These are phyloP conservation scores for Mobula birostris DNA, from an alignment of 2,113 vertebrate species.

Conservation along the genomic window DNA sequence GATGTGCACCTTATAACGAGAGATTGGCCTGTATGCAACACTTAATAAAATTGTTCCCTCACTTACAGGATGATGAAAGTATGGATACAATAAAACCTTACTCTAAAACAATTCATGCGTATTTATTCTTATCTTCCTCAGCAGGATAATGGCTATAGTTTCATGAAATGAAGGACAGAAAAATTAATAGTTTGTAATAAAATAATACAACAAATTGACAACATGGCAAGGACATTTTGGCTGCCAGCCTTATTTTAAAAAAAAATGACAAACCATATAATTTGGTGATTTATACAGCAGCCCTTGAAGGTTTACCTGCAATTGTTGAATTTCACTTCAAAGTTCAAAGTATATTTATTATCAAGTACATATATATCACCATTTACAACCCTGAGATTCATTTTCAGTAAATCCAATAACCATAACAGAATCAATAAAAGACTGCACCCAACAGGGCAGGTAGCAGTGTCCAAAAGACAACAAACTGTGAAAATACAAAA, in stretches of 20 bases:
- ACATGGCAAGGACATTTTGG: neutral
- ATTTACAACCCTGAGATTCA: too few relatives aligned
- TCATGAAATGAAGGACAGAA: neutral
- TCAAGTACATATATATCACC: too few relatives aligned
- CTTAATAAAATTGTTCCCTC: too few relatives aligned
- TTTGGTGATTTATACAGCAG: neutral
- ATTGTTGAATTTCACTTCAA: neutral
- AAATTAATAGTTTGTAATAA: slow-evolving; percentile 1
- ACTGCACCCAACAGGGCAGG: too few relatives aligned
- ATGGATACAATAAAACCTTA: neutral
- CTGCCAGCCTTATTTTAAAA: neutral
- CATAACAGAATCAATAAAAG: too few relatives aligned
- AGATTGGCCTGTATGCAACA: too few relatives aligned
- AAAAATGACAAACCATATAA: neutral
- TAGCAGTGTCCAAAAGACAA: too few relatives aligned
- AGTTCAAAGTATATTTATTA: too few relatives aligned
- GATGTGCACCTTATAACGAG: too few relatives aligned
- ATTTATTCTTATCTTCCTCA: neutral
- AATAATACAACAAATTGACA: neutral
- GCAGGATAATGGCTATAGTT: neutral
- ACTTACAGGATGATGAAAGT: neutral
- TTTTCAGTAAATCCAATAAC: too few relatives aligned
- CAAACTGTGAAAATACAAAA: too few relatives aligned
- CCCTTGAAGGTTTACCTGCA: neutral
- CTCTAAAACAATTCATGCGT: neutral